Conservation (phyloP, 2,113 vertebrate species). For the Sorex araneus region DNA sequence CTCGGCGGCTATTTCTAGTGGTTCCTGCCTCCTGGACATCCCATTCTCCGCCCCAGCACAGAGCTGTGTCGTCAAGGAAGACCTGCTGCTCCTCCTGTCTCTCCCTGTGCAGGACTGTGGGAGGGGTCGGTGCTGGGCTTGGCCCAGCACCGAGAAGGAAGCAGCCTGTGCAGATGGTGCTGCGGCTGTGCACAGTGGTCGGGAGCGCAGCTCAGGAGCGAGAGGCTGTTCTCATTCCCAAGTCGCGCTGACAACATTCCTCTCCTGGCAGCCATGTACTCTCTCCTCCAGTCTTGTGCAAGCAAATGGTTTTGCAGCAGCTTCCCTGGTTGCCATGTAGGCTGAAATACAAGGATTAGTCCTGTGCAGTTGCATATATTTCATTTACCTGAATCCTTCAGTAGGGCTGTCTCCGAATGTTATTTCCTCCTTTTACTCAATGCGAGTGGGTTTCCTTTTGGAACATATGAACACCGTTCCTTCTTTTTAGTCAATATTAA, state of each 20-base stretch:
- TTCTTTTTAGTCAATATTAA: not conserved
- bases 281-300: conserved; percentile 77
- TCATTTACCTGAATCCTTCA: conserved; percentile 29
- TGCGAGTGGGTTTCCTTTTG: not conserved
- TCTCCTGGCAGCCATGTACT: conserved; percentile 84
- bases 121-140: not conserved
- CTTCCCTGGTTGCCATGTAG: not conserved
- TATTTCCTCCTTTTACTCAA: not conserved
- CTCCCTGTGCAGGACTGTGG: not conserved
- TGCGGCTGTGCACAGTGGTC: conserved; percentile 74
- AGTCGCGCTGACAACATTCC: conserved; percentile 77
- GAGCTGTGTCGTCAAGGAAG: not conserved
- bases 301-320: conserved; percentile 79
- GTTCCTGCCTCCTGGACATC: not conserved
- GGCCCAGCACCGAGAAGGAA: conserved; percentile 18
- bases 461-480: not conserved
- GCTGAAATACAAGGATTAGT: not conserved
- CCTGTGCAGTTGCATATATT: not conserved
- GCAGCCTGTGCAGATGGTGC: conserved; percentile 75
- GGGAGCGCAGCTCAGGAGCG: conserved; percentile 41
- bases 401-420: not conserved
- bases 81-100: not conserved
- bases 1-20: not conserved
- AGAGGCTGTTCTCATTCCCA: conserved; percentile 50
- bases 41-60: not conserved